A percentile compares a stretch with the other conserved stretches of the same genome.
Evolutionary conservation across 1,140 invertebrate genomes (phyloP).

Genomic region (Ceratina calcarata): DNA sequence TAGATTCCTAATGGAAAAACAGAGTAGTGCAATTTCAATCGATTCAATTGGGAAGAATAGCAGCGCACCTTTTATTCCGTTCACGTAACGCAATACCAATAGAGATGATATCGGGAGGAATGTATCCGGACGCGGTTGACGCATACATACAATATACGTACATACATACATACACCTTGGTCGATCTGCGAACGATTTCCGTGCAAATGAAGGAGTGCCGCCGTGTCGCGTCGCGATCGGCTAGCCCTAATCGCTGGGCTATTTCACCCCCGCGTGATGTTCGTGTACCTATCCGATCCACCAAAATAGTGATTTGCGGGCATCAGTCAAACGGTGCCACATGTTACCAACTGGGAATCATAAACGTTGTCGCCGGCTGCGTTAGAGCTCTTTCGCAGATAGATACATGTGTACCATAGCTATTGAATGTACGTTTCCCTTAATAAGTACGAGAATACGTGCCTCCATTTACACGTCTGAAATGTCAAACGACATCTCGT

Average conservation of each 20-base stretch:
- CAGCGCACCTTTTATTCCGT: not conserved
- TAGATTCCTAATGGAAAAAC: too few species aligned
- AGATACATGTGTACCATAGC: too few species aligned
- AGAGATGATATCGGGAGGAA: not conserved
- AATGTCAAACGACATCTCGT: too few species aligned
- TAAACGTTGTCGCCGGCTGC: slow-evolving; percentile 44
- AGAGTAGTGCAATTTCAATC: not conserved
- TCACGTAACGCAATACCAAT: not conserved
- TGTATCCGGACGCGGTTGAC: not conserved
- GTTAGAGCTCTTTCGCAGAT: not conserved
- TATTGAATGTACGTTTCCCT: too few species aligned
- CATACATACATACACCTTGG: not conserved
- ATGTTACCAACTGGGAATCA: slow-evolving; percentile 32
- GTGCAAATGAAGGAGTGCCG: not conserved
- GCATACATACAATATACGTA: not conserved
- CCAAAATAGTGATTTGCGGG: slow-evolving; percentile 48
- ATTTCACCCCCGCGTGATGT: not conserved
- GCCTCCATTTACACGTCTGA: too few species aligned
- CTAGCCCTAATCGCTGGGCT: slow-evolving; percentile 14
- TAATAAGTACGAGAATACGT: too few species aligned
- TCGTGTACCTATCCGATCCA: slow-evolving; percentile 31
- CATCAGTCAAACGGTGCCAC: slow-evolving; percentile 54
- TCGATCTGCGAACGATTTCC: not conserved
- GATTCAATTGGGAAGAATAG: not conserved
- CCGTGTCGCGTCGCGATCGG: slow-evolving; percentile 5